Evolutionary conservation across 1,140 invertebrate genomes (phyloP).

Genomic region (Camponotus floridanus): DNA sequence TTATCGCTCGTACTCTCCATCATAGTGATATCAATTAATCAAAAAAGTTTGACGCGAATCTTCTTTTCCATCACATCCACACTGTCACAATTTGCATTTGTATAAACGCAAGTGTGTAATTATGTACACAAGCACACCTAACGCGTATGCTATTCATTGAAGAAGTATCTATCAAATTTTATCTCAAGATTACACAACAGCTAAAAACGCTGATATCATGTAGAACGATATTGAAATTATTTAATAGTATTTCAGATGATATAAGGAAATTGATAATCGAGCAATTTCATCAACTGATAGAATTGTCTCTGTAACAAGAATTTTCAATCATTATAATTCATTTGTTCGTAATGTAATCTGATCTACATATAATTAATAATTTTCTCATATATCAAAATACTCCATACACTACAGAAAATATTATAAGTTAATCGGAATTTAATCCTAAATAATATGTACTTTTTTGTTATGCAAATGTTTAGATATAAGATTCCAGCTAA

Average conservation of each 20-base stretch:
- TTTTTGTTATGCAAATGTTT: no score
- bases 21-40: conserved; percentile 49
- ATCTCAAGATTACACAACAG: neutral
- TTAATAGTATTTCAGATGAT: neutral
- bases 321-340: no score
- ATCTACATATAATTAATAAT: no score
- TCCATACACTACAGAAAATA: no score
- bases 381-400: no score
- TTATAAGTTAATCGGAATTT: no score
- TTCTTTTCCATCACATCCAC: conserved; percentile 10
- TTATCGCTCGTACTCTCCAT: conserved; percentile 91
- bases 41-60: conserved; percentile 18
- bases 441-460: no score
- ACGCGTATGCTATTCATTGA: neutral
- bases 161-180: neutral
- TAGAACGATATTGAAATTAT: neutral
- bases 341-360: no score
- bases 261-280: no score
- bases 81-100: neutral
- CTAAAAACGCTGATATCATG: neutral
- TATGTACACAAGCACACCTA: neutral
- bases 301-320: no score
- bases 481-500: no score
- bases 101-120: neutral
- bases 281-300: no score